Percentiles rank a stretch among this genome's conserved stretches.
Conservation (phyloP, 2,113 vertebrate genomes). For the Dendropsophus ebraccatus region DNA sequence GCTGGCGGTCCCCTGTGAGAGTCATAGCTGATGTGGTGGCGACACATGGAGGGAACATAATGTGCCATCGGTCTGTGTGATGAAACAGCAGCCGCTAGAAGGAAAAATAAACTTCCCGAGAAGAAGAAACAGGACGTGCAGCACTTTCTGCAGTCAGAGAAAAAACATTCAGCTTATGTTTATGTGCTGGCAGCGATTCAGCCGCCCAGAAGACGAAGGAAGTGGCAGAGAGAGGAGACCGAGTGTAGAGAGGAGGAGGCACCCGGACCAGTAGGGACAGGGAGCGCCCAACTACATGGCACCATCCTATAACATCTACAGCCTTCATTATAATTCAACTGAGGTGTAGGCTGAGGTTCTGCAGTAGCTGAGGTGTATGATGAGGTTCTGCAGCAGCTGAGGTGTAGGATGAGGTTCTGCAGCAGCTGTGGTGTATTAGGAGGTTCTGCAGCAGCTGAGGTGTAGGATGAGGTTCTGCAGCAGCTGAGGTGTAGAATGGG, state of each 20-base stretch:
- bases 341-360: too few species aligned
- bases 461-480: too few species aligned
- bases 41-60: slow-evolving; percentile 32
- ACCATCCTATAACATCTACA: too few species aligned
- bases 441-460: too few species aligned
- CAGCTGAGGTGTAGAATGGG: too few species aligned
- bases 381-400: too few species aligned
- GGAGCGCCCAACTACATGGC: too few species aligned
- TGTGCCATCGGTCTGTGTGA: slow-evolving; percentile 12
- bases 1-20: not conserved
- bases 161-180: not conserved
- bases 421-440: too few species aligned
- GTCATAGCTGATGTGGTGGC: not conserved
- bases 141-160: not conserved
- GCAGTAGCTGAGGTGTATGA: too few species aligned
- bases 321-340: too few species aligned
- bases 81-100: slow-evolving; percentile 20
- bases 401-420: too few species aligned
- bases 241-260: not conserved
- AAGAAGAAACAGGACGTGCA: not conserved
- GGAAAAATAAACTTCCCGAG: slow-evolving; percentile 24
- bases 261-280: too few species aligned
- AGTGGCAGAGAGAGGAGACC: not conserved
- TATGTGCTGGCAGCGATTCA: not conserved
- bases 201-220: not conserved